A percentile compares a stretch with the other conserved stretches of the same genome.
Evolutionary conservation across 2,113 vertebrate species (phyloP).

Genomic region (Hippocampus zosterae): DNA sequence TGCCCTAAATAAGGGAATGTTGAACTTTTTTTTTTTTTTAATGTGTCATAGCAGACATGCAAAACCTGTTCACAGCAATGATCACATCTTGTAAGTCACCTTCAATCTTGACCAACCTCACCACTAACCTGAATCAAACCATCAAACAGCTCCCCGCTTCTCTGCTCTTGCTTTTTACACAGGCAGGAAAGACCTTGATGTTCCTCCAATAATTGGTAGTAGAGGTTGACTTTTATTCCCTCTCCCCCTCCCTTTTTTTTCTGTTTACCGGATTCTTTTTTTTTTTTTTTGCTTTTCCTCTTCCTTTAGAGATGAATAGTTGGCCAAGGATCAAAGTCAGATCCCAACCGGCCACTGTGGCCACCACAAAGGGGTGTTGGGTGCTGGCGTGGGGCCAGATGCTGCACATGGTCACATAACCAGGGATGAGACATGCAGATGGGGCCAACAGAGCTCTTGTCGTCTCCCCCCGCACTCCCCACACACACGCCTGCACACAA

Average conservation of each 20-base stretch:
- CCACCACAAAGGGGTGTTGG: slow-evolving; percentile 67
- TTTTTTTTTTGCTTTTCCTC: slow-evolving; percentile 58
- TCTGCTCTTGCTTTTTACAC: slow-evolving; percentile 55
- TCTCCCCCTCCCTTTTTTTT: slow-evolving; percentile 12
- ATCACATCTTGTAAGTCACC: slow-evolving; percentile 58
- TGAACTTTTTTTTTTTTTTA: not conserved
- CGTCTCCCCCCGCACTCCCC: slow-evolving; percentile 29
- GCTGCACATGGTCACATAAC: slow-evolving; percentile 53
- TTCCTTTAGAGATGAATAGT: slow-evolving; percentile 73
- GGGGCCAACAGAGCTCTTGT: slow-evolving; percentile 44
- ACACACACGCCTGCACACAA: slow-evolving; percentile 26
- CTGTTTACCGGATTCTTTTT: slow-evolving; percentile 30
- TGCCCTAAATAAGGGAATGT: slow-evolving; percentile 14
- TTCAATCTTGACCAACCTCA: slow-evolving; percentile 30
- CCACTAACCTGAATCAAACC: slow-evolving; percentile 49
- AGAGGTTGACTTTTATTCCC: slow-evolving; percentile 60
- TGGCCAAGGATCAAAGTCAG: slow-evolving; percentile 71
- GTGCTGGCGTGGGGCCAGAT: slow-evolving; percentile 55
- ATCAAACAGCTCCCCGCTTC: slow-evolving; percentile 58
- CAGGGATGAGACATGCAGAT: slow-evolving; percentile 63
- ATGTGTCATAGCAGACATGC: not conserved
- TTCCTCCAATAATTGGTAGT: slow-evolving; percentile 77
- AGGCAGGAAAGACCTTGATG: slow-evolving; percentile 68
- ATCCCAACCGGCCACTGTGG: slow-evolving; percentile 60
- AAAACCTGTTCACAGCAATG: slow-evolving; percentile 49